Base-by-base conservation (phyloP, 2,797 vertebrate species). In the Pristis pectinata region DNA sequence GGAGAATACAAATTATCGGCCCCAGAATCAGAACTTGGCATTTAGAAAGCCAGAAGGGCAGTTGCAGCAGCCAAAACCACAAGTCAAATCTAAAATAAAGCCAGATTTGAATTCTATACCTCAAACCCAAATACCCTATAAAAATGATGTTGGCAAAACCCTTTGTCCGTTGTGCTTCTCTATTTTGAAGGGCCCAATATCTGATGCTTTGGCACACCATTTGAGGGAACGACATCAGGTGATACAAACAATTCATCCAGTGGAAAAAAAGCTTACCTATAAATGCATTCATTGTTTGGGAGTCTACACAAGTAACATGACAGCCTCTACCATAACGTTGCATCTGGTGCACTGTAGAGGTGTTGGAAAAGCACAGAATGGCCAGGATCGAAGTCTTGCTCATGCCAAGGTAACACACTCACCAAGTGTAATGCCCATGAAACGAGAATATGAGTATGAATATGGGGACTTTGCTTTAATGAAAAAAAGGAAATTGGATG, bases 251-350 rank as follows among this genome's bases (percentile, higher is more conserved):
- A 98, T 99, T 95, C 98, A 99, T 96, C 99, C 99, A 0, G 99
- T 99, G 95, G 99, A 99, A 96, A 99, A 99, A 96, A 99, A 99
- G 96, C 97, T 99, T 37, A 99, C 99, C 44, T 99, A 99, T 96
- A 99, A 99, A 96, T 99, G 99, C 95, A 99, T 99, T 95, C 99
- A 99, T 96, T 99, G 99, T 96, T 97, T 99, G 94, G 99, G 99
- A 15, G 99, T 99, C 67, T 99, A 99, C 70, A 99, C 99, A 0
- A 99, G 99, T 96, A 99, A 99, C 97, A 99, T 99, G 99, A 99
- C 99, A 0, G 99, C 99, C 95, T 99, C 99, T 11, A 99, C 99
- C 30, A 99, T 99, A 95, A 99, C 99, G 0, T 97, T 99, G 95
- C 99, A 99, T 96, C 96, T 99, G 19, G 99, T 99, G 56, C 99